Base-by-base conservation (phyloP, 2,888 invertebrate genomes). In the Cerastis rubricosa region DNA sequence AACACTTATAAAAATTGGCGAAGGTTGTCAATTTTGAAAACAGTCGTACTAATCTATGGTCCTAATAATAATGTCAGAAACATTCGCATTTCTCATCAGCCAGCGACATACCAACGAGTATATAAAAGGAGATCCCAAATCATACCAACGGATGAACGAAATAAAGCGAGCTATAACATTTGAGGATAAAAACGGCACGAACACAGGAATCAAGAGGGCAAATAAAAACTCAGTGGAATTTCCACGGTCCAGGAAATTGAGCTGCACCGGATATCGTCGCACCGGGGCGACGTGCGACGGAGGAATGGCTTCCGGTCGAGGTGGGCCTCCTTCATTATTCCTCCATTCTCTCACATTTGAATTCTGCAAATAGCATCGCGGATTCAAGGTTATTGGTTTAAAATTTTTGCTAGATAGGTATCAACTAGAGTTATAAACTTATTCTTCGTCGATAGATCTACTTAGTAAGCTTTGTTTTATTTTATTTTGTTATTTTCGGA, bases 251-350 rank as follows among this genome's bases (percentile, higher is more conserved):
- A 93, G 96, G 96, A 96, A 96, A 96, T 96, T 96, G 95, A 94
- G 94, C 94, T 94, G 94, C 95, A 94, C 94, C 95, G 96, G 96
- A 96, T 96, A 96, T 96, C 95, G 95, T 94, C 94, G 94, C 94
- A 94, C 94, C 94, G 96, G 95, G 92, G 92, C 94, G 93, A 93
- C 94, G 94, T 94, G 94, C 93, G 94, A 94, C 93, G 93, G 91
- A 92, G 95, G 91, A 93, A 94, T 93, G 93, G 92, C 94, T 94
- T 96, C 95, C 96, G 95, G 92, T 83, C 92, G 93, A 93, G 93
- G 93, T 94, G 92, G 91, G 92, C 92, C 91, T 92, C 91, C 92
- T 94, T 94, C 94, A 94, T 95, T 95, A 95, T 93, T 92, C 91
- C 87, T 87, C 89, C 88, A 91, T 93, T 93, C 92, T 93, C 90